Percentiles rank a stretch among this genome's conserved stretches.
Evolutionary conservation across 1,140 invertebrate genomes (phyloP).

Genomic region (Drosophila serrata): DNA sequence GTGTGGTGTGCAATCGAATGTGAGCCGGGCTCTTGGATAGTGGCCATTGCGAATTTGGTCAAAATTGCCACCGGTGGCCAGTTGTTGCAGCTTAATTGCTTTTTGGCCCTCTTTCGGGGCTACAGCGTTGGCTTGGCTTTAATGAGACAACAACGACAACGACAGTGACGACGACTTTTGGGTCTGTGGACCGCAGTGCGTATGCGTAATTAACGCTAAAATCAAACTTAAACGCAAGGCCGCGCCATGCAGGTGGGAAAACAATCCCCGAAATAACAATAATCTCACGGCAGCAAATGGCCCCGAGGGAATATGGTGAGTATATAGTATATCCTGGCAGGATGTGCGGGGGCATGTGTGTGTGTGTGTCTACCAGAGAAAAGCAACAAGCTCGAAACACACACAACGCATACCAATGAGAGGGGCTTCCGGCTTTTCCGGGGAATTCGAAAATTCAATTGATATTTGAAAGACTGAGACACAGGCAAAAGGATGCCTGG

Average conservation of each 20-base stretch:
- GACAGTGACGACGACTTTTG: slow-evolving; percentile 25
- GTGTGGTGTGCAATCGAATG: slow-evolving; percentile 22
- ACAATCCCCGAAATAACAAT: slow-evolving; percentile 42
- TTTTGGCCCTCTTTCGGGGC: slow-evolving; percentile 44
- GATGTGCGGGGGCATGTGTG: slow-evolving; percentile 7
- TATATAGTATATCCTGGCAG: slow-evolving; percentile 3
- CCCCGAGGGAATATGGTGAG: slow-evolving; percentile 1
- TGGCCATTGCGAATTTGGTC: slow-evolving; percentile 51
- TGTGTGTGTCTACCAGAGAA: not conserved
- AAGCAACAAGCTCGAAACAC: slow-evolving; percentile 40
- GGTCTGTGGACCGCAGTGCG: slow-evolving; percentile 48
- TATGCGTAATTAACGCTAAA: slow-evolving; percentile 73
- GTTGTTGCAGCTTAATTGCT: slow-evolving; percentile 58
- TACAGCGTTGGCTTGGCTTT: slow-evolving; percentile 31
- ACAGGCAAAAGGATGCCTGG: not conserved
- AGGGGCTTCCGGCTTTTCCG: slow-evolving; percentile 17
- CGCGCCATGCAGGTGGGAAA: slow-evolving; percentile 29
- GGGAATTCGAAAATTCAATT: slow-evolving; percentile 21
- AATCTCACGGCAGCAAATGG: slow-evolving; percentile 19
- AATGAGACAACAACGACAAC: slow-evolving; percentile 47
- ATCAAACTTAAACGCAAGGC: slow-evolving; percentile 32
- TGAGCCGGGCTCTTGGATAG: slow-evolving; percentile 2
- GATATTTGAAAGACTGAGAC: slow-evolving; percentile 35
- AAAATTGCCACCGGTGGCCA: slow-evolving; percentile 55
- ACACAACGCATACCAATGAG: slow-evolving; percentile 37